These are phyloP conservation scores for Poeciliopsis retropinna DNA, from an alignment of 2,113 vertebrate genomes.

Conservation along the genomic window DNA sequence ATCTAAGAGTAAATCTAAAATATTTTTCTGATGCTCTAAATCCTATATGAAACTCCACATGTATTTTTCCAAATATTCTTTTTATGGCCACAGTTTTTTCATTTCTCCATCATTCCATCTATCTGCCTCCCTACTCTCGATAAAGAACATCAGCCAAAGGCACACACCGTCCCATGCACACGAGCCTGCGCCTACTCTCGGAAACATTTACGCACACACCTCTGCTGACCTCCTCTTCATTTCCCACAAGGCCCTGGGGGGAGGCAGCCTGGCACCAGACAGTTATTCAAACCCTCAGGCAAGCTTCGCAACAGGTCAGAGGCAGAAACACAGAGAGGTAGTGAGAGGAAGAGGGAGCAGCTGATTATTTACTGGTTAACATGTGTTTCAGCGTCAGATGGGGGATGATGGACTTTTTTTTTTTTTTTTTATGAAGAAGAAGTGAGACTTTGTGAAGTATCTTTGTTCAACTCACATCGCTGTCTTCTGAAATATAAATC, in stretches of 20 bases:
- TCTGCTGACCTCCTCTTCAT: constrained; percentile 77
- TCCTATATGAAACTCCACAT: constrained; percentile 25
- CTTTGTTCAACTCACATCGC: constrained; percentile 39
- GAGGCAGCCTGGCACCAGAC: constrained; percentile 84
- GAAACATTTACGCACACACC: constrained; percentile 33
- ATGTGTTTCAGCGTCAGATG: constrained; percentile 31
- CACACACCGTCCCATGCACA: constrained; percentile 13
- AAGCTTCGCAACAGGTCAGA: constrained; percentile 74
- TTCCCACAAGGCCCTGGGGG: constrained; percentile 77
- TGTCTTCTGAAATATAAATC: constrained; percentile 59
- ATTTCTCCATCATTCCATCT: constrained; percentile 13
- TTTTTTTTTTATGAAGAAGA: constrained; percentile 30
- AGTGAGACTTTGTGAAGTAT: constrained; percentile 24
- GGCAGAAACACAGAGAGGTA: constrained; percentile 30
- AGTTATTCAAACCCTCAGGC: constrained; percentile 81
- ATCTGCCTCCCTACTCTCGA: constrained; percentile 6
- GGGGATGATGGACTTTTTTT: background rate
- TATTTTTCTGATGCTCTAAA: constrained; percentile 24
- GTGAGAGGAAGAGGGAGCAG: constrained; percentile 31
- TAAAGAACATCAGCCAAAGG: constrained; percentile 22
- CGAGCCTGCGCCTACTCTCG: background rate
- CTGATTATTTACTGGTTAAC: constrained; percentile 51
- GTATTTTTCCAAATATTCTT: background rate
- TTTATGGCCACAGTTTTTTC: constrained; percentile 8
- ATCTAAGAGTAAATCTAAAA: background rate